phyloP scores from a whole-genome alignment of 2,113 vertebrate species.

The Cranoglanis bouderius region DNA sequence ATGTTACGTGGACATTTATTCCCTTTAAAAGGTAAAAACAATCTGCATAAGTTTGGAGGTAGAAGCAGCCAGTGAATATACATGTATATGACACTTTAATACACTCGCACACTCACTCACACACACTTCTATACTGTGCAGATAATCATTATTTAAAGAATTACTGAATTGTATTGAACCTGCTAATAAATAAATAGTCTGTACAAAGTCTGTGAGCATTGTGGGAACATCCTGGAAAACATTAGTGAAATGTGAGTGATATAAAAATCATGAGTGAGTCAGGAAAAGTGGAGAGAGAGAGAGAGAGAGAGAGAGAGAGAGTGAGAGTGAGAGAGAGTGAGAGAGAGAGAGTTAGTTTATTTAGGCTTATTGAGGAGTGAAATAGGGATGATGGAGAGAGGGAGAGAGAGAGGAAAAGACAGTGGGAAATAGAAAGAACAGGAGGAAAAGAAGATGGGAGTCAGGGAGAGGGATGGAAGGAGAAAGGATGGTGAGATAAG shows the following conservation, averaged over 20 bases:
- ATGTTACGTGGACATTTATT: not conserved
- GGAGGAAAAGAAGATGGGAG: not conserved
- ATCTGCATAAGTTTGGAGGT: conserved; percentile 52
- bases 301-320: not conserved
- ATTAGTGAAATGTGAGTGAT: too few relatives aligned
- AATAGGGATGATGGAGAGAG: not conserved
- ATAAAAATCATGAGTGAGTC: not conserved
- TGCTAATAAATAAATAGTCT: conserved; percentile 35
- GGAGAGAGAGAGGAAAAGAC: too few relatives aligned
- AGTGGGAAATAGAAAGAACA: not conserved
- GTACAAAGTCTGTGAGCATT: conserved; percentile 1
- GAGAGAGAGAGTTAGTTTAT: too few relatives aligned
- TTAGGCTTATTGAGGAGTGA: too few relatives aligned
- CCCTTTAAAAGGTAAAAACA: conserved; percentile 29
- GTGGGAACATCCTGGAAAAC: not conserved
- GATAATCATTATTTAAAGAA: not conserved
- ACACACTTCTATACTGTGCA: not conserved
- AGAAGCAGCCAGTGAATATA: conserved; percentile 31
- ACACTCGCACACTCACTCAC: not conserved
- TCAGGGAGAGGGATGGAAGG: too few relatives aligned
- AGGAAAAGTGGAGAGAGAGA: not conserved
- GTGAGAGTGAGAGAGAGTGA: not conserved
- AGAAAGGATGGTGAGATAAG: not conserved
- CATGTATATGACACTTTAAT: not conserved
- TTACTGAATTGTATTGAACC: not conserved